phyloP scores from a whole-genome alignment of 1,140 invertebrate genomes.

The Panagrolaimus sp. region DNA sequence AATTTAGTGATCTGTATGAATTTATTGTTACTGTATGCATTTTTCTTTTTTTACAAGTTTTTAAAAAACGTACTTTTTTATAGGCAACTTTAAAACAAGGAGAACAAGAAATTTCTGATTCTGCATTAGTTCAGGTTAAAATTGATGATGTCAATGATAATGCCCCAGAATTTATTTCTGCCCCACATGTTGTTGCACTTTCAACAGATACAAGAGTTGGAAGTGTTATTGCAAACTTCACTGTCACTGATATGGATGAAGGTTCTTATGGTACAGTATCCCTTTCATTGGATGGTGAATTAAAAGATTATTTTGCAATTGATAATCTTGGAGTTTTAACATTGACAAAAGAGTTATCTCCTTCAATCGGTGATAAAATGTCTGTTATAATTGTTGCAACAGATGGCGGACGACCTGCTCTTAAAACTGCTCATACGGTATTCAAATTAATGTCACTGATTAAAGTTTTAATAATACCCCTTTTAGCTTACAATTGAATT shows the following conservation, averaged over 20 bases:
- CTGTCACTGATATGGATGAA: conserved; percentile 45
- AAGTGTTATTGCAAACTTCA: conserved; percentile 28
- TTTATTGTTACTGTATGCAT: conserved; percentile 41
- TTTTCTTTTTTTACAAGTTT: background rate
- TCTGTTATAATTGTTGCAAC: background rate
- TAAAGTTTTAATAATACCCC: background rate
- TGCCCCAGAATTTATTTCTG: conserved; percentile 43
- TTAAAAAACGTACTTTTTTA: background rate
- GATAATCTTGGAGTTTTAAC: conserved; percentile 2
- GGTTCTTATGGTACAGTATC: conserved; percentile 33
- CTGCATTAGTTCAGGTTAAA: conserved; percentile 36
- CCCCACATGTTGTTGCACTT: conserved; percentile 36
- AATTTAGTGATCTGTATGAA: conserved; percentile 33
- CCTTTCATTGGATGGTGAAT: conserved; percentile 32
- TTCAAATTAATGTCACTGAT: background rate
- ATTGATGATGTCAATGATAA: conserved; percentile 59
- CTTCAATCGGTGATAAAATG: background rate
- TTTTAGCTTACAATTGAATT: conserved; percentile 39
- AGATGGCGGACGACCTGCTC: conserved; percentile 46
- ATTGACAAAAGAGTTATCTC: conserved; percentile 4
- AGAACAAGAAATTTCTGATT: conserved; percentile 14
- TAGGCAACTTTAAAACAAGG: background rate
- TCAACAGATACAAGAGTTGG: conserved; percentile 24
- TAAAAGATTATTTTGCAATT: conserved; percentile 26
- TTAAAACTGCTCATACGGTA: conserved; percentile 34